These are phyloP conservation scores for Capromys pilorides DNA, from an alignment of 2,797 vertebrate species.

Conservation along the genomic window DNA sequence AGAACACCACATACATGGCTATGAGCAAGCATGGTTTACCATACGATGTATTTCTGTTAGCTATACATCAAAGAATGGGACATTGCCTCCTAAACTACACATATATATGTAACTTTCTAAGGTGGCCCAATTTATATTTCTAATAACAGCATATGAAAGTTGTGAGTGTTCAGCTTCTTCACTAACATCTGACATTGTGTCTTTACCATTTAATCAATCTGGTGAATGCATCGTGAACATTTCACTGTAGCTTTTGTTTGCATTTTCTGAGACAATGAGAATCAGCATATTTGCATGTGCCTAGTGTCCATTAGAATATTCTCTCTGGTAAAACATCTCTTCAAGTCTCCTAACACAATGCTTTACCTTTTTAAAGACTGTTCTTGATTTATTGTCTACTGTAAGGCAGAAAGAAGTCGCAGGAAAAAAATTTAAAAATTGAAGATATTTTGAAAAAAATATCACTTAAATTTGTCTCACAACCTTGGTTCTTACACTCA, in stretches of 20 bases:
- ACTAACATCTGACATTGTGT: not conserved
- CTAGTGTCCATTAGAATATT: slow-evolving; percentile 15
- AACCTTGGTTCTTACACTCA: not conserved
- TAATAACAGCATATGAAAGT: not conserved
- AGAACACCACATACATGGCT: not conserved
- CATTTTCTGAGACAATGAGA: slow-evolving; percentile 38
- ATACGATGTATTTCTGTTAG: not conserved
- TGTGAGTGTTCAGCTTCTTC: not conserved
- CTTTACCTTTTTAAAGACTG: slow-evolving; percentile 42
- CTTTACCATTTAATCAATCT: slow-evolving; percentile 28
- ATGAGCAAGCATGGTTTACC: not conserved
- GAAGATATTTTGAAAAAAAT: not conserved
- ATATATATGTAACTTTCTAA: not conserved
- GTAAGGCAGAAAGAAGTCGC: not conserved
- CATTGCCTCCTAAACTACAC: not conserved
- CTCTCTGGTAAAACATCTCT: slow-evolving; percentile 34
- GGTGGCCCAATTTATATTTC: not conserved
- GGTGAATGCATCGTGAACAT: not conserved
- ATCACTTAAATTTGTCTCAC: slow-evolving; percentile 13
- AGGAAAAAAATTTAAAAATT: not conserved
- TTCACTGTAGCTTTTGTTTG: not conserved
- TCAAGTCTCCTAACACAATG: not conserved
- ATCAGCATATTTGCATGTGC: not conserved
- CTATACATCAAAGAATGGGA: not conserved
- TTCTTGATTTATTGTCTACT: slow-evolving; percentile 8